Percentiles rank a stretch among this genome's conserved stretches.
Evolutionary conservation across 92 coral and sea anemone species (phyloP).

Genomic region (Siderastrea siderea): DNA sequence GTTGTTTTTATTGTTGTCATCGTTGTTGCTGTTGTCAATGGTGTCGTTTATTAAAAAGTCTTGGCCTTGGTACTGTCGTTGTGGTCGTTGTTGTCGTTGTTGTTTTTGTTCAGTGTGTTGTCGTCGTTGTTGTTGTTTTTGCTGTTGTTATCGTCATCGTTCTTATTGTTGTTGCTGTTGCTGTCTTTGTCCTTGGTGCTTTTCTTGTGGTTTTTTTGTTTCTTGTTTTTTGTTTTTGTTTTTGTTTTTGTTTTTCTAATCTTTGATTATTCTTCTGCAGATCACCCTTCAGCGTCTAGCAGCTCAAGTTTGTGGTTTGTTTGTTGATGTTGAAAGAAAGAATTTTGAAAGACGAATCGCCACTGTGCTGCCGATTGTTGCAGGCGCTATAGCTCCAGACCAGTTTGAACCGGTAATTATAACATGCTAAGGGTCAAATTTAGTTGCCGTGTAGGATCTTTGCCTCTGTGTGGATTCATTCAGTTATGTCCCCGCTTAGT

Average conservation of each 20-base stretch:
- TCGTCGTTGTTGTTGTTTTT: background rate
- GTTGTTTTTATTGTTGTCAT: background rate
- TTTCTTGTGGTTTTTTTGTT: background rate
- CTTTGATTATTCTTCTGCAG: constrained; percentile 34
- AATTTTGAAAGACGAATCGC: constrained; percentile 80
- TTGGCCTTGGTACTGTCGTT: background rate
- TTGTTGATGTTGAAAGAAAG: constrained; percentile 90
- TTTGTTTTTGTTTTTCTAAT: background rate
- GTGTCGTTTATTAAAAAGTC: background rate
- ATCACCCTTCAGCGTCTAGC: constrained; percentile 84
- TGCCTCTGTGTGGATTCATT: too few species aligned
- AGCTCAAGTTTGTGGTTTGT: constrained; percentile 91
- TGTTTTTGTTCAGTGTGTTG: background rate
- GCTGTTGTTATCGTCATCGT: background rate
- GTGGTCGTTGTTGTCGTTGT: background rate
- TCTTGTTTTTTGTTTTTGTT: background rate
- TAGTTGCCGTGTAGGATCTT: too few species aligned
- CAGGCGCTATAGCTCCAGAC: constrained; percentile 75
- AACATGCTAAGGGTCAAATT: background rate
- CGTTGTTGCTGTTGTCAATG: background rate
- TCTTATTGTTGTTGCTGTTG: background rate
- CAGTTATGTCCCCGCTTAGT: too few species aligned
- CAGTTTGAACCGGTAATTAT: constrained; percentile 73
- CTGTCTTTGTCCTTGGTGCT: background rate
- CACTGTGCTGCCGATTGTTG: constrained; percentile 75